Conservation (phyloP, 2,888 invertebrate genomes). For the Zeuzera pyrina region DNA sequence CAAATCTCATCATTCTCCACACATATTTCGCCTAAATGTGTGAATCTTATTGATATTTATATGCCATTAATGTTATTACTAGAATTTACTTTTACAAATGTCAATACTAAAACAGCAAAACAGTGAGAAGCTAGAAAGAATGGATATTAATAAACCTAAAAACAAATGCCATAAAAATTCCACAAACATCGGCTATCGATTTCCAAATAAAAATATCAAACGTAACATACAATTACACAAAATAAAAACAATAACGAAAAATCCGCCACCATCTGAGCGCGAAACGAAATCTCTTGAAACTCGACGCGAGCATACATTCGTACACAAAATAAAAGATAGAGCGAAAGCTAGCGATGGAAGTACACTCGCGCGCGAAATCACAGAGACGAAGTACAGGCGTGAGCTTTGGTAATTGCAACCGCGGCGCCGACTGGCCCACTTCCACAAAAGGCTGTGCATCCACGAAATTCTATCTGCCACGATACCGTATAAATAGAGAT, state of each 20-base stretch:
- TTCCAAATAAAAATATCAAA: too few species aligned
- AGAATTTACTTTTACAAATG: too few species aligned
- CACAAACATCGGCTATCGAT: too few species aligned
- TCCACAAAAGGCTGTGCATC: slow-evolving; percentile 36
- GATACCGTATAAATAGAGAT: slow-evolving; percentile 10
- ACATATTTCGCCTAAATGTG: too few species aligned
- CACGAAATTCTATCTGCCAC: slow-evolving; percentile 32
- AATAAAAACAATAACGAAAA: slow-evolving; percentile 19
- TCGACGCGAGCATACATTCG: slow-evolving; percentile 21
- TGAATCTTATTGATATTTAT: too few species aligned
- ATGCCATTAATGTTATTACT: too few species aligned
- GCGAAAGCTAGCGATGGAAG: slow-evolving; percentile 12
- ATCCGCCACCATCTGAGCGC: slow-evolving; percentile 15
- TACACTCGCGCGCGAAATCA: slow-evolving; percentile 28
- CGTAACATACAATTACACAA: too few species aligned
- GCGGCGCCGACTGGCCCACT: slow-evolving; percentile 30
- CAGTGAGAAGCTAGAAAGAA: too few species aligned
- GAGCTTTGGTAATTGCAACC: slow-evolving; percentile 36
- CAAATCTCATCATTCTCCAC: too few species aligned
- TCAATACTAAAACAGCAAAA: too few species aligned
- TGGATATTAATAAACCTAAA: too few species aligned
- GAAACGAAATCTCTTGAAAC: slow-evolving; percentile 28
- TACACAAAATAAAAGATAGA: slow-evolving; percentile 17
- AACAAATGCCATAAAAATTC: too few species aligned
- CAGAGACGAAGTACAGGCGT: slow-evolving; percentile 28